Evolutionary conservation across 2,888 invertebrate genomes (phyloP), one percentile per base, ranked within the genome.

Genomic region (Napeogenes inachia): DNA sequence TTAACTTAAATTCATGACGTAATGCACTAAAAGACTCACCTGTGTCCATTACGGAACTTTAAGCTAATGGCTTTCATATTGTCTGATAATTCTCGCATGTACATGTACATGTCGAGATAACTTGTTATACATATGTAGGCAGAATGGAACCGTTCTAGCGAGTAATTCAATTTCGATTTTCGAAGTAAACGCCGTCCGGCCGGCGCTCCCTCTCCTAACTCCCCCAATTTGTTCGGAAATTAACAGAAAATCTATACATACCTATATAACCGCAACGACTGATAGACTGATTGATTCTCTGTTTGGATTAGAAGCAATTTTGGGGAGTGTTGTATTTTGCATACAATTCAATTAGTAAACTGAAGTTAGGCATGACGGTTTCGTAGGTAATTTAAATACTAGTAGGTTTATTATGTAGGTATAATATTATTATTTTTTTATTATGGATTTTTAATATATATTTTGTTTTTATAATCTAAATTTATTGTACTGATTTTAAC

Each of bases 211-310:
- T 66, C 67, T 63, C 67, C 68, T 66, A 62, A 61, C 64, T 64
- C 68, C 69, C 73, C 69, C 73, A 74, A 78, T 76, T 75, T 76
- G 70, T 69, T 70, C 74, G 75, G 78, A 76, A 74, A 77, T 78
- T 75, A 73, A 68, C 69, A 67, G 70, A 70, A 74, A 74, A 74
- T 76, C 71, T 70, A 67, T 66, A 59, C 54, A 38, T 45, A 55
- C 30, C 21, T 38, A 56, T 55, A 47, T 46, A 56, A 62, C 60
- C 66, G 50, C 53, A 50, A 47, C 42, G 38, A 60, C 38, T 56
- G 60, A 60, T 42, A 30, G 42, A 45, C 13, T 56, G 56, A 47
- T 21, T 60, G 42, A 60, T 35, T 21, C 45, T 45, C 59, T 13
- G 54, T 54, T 46, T n/a, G 42, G 38, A 21, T 50, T 30, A 50